phyloP scores from a whole-genome alignment of 2,888 invertebrate genomes.

The Psylliodes chrysocephalus region DNA sequence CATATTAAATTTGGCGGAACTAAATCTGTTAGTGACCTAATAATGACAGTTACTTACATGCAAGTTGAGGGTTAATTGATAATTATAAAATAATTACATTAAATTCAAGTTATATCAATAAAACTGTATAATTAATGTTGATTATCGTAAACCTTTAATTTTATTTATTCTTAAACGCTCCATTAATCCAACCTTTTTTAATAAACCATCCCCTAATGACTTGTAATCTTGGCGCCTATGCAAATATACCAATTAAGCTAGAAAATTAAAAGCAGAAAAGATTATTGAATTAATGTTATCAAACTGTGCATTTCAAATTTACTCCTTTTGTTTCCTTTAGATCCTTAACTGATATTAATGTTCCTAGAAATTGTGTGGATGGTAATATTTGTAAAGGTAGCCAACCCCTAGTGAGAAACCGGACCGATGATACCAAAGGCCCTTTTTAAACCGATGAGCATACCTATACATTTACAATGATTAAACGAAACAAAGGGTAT shows the following conservation, averaged over 20 bases:
- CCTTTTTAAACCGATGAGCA: constrained; percentile 10
- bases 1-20: too few relatives aligned
- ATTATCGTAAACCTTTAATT: too few relatives aligned
- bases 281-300: constrained; percentile 32
- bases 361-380: constrained; percentile 29
- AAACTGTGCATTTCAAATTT: constrained; percentile 46
- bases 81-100: too few relatives aligned
- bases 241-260: constrained; percentile 25
- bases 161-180: too few relatives aligned
- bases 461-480: too few relatives aligned
- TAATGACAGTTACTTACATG: too few relatives aligned
- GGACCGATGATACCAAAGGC: constrained; percentile 10
- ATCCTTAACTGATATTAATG: constrained; percentile 44
- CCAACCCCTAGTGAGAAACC: constrained; percentile 29
- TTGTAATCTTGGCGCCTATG: constrained; percentile 27
- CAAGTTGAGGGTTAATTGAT: too few relatives aligned
- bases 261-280: constrained; percentile 19
- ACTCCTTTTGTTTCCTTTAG: constrained; percentile 37
- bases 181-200: not conserved
- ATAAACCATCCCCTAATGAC: constrained; percentile 9
- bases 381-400: constrained; percentile 37
- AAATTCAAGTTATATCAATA: too few relatives aligned
- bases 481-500: too few relatives aligned
- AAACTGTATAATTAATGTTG: too few relatives aligned
- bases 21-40: too few relatives aligned